These are phyloP conservation scores for Magallana nippona DNA, from an alignment of 2,888 invertebrate genomes.

Conservation along the genomic window DNA sequence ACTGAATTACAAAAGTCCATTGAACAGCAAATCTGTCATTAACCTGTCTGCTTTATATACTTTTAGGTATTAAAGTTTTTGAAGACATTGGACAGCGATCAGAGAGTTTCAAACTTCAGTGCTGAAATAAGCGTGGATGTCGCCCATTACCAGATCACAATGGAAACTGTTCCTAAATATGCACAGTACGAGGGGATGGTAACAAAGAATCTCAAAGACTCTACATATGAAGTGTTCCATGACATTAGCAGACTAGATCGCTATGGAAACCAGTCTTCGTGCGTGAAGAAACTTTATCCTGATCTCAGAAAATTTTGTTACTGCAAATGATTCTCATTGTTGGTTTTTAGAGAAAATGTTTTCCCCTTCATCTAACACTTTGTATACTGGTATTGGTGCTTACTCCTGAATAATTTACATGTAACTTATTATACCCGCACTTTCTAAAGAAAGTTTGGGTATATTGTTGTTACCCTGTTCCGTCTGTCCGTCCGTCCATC, in stretches of 20 bases:
- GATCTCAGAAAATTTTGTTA: conserved; percentile 72
- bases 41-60: neutral
- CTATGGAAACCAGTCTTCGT: conserved; percentile 72
- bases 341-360: neutral
- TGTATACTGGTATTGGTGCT: too few species aligned
- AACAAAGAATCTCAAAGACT: conserved; percentile 55
- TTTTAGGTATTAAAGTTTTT: conserved; percentile 67
- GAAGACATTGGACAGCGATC: conserved; percentile 62
- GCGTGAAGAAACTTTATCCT: conserved; percentile 67
- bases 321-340: conserved; percentile 52
- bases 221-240: conserved; percentile 47
- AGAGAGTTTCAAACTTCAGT: conserved; percentile 66
- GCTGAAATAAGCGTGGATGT: conserved; percentile 62
- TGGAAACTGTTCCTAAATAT: conserved; percentile 68
- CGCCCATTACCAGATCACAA: conserved; percentile 65
- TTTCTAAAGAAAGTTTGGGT: too few species aligned
- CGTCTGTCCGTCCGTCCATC: too few species aligned
- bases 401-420: too few species aligned
- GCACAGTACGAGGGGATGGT: conserved; percentile 73
- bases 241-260: conserved; percentile 71
- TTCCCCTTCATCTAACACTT: neutral
- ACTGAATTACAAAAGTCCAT: too few species aligned
- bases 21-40: too few species aligned
- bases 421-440: too few species aligned
- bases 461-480: too few species aligned